Percentiles rank a stretch among this genome's conserved stretches.
phyloP scores from a whole-genome alignment of 2,113 vertebrate species.

The Rynchops niger region DNA sequence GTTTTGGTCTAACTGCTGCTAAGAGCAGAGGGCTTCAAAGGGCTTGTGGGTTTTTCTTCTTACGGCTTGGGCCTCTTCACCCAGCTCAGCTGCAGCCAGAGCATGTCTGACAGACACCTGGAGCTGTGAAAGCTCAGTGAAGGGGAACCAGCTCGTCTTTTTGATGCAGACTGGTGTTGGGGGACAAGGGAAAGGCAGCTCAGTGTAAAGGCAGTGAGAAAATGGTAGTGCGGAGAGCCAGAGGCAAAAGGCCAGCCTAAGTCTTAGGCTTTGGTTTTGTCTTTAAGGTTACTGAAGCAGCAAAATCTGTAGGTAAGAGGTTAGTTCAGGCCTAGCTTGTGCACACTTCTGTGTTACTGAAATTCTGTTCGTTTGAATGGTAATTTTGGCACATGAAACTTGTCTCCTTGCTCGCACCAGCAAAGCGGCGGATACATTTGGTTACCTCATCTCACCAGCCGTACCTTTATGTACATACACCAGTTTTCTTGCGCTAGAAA shows the following conservation, averaged over 20 bases:
- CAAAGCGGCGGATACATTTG: background rate
- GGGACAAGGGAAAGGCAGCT: background rate
- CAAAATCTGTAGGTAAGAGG: background rate
- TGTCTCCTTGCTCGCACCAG: background rate
- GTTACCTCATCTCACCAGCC: background rate
- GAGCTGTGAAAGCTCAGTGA: background rate
- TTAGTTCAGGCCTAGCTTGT: background rate
- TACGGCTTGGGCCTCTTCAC: background rate
- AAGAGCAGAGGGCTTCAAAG: background rate
- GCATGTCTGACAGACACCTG: background rate
- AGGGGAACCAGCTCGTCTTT: background rate
- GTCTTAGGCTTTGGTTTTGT: background rate
- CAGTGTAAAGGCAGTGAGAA: background rate
- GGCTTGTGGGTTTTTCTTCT: background rate
- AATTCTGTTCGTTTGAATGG: background rate
- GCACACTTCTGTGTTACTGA: background rate
- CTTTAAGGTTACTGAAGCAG: background rate
- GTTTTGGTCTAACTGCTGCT: conserved; percentile 10
- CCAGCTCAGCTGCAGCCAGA: background rate
- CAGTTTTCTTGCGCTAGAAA: background rate
- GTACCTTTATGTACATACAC: background rate
- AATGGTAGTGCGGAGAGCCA: background rate
- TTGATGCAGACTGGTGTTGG: background rate
- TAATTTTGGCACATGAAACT: background rate
- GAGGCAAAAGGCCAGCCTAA: background rate